Conservation (phyloP, 2,888 invertebrate species). For the Hermaeophaga mercurialis region DNA sequence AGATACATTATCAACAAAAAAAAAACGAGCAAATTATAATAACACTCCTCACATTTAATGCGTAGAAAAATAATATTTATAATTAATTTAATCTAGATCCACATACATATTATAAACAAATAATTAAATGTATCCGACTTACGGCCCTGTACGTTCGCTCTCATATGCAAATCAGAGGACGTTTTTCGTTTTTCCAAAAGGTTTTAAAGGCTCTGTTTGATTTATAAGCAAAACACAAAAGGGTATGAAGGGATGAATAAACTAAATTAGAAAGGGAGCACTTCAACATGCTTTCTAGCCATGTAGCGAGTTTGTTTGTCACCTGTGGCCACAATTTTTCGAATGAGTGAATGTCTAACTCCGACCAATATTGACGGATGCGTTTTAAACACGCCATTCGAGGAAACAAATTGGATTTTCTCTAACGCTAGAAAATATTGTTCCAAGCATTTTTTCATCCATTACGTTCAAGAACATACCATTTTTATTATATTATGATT, state of each 20-base stretch:
- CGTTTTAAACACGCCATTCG: neutral
- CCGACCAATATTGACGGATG: neutral
- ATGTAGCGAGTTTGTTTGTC: slow-evolving; percentile 26
- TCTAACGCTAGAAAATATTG: no score
- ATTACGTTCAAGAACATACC: no score
- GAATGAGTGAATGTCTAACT: neutral
- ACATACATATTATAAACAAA: no score
- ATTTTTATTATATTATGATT: no score
- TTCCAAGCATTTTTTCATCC: no score
- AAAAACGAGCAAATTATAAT: no score
- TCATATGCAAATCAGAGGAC: slow-evolving; percentile 26
- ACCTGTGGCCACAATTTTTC: slow-evolving; percentile 29
- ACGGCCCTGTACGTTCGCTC: no score
- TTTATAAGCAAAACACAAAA: slow-evolving; percentile 31
- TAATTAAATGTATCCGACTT: no score
- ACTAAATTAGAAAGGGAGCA: slow-evolving; percentile 28
- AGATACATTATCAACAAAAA: no score
- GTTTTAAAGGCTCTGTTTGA: slow-evolving; percentile 31
- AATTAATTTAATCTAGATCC: no score
- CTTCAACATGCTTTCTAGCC: slow-evolving; percentile 22
- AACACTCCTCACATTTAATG: no score
- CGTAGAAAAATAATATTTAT: no score
- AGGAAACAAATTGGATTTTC: neutral
- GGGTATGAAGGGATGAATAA: slow-evolving; percentile 26
- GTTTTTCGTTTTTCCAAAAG: slow-evolving; percentile 26